These are phyloP conservation scores for Siphamia tubifer DNA, from an alignment of 2,113 vertebrate species.

Conservation along the genomic window DNA sequence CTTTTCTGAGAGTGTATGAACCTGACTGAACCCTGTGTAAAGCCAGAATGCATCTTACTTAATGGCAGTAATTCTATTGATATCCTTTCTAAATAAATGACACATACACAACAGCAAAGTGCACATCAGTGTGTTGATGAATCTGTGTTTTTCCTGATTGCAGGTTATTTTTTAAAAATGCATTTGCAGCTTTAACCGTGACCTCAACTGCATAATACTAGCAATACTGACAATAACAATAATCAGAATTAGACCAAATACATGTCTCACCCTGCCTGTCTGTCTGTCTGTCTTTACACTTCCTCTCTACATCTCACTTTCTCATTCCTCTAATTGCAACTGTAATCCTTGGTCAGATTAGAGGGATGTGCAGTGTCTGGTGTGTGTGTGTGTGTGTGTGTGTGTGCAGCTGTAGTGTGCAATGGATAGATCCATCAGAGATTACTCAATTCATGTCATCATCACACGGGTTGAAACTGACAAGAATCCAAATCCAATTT, in stretches of 20 bases:
- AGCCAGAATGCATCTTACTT: too few relatives aligned
- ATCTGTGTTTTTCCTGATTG: background rate
- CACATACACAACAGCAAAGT: too few relatives aligned
- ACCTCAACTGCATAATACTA: background rate
- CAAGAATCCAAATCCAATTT: conserved; percentile 51
- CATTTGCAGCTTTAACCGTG: background rate
- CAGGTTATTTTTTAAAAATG: background rate
- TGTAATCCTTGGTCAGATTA: conserved; percentile 57
- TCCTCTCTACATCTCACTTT: conserved; percentile 4
- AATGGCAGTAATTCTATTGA: too few relatives aligned
- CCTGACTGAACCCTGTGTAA: background rate
- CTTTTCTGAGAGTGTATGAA: too few relatives aligned
- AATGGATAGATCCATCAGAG: conserved; percentile 23
- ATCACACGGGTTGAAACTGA: conserved; percentile 5
- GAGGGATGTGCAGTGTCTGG: conserved; percentile 16
- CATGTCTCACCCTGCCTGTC: background rate
- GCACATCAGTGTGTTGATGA: too few relatives aligned
- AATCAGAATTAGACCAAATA: background rate
- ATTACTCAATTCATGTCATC: conserved; percentile 34
- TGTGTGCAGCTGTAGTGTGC: conserved; percentile 30
- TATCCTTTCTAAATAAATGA: too few relatives aligned
- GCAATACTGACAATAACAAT: background rate
- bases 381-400: background rate
- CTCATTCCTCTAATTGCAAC: conserved; percentile 59
- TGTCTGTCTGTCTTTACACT: background rate